Base-by-base conservation (phyloP, 2,888 invertebrate genomes). In the Athripsodes cinereus region DNA sequence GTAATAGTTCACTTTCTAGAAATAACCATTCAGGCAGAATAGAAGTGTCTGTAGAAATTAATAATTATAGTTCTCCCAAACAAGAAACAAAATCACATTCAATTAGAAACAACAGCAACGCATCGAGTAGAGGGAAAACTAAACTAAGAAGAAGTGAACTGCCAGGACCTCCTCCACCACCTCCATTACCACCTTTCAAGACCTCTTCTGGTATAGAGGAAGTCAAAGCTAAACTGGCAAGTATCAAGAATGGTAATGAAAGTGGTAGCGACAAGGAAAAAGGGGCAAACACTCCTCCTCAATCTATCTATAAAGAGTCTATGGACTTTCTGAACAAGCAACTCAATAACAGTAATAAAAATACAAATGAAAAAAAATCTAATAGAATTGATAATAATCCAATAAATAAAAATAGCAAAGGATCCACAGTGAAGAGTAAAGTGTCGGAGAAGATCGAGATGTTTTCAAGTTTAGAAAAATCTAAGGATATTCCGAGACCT, bases 181-280 rank as follows among this genome's bases (percentile, higher is more conserved):
- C 67, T 2, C 74, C 63, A 59, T 68, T 67, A 63, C 73, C 74
- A 65, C 69, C 72, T 65, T 76, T 76, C 67, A 65, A 70, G 31
- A 76, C 75, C 69, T 69, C 73, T 68, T 76, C 78, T 58, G 78
- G 80, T 59, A 74, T 79, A 46, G 76, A 78, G 67, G 80, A 81
- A 71, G 80, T 80, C 19, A 83, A 82, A 71, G 82, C 82, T 6
- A 81, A 80, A 71, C 70, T 81, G 64, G 77, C 78, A 67, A 74
- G 75, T 40, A 78, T 76, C 59, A 76, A 74, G 66, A 72, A 74
- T 59, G 34, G 22, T 11, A 72, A 71, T 59, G 75, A 55, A 50
- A 76, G 72, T 1, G 75, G 76, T 62, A 73, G 73, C 55, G 76
- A 76, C 66, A 81, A 81, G 57, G 79, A 81, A 62, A 76, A 80